Evolutionary conservation across 2,888 invertebrate genomes (phyloP), one percentile per base, ranked within the genome.

Genomic region (Epiblema foenella): DNA sequence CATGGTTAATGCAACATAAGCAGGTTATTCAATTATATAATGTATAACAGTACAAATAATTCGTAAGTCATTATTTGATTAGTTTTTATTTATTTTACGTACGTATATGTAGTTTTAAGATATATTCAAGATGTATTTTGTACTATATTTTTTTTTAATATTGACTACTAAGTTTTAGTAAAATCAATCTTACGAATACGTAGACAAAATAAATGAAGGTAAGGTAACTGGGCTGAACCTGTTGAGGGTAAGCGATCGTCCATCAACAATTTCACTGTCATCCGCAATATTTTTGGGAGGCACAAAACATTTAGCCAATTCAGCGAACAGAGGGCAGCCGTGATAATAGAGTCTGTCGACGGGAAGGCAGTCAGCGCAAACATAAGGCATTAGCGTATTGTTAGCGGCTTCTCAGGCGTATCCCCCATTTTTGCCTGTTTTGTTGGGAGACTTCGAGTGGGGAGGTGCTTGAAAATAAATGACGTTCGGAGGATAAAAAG

Each of bases 221-320:
- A 63, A 54, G 64, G 52, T 64, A 52, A 39, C 37, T 52, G 51
- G 52, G 37, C 63, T 17, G 37, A 37, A 80, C 82, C 79, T 87
- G 85, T 89, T 82, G 81, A 88, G 88, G 89, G 90, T 88, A 91
- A 92, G 86, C 89, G 88, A 92, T 92, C 91, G 91, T 91, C 91
- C 92, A 90, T 89, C 87, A 89, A 91, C 90, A 91, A 91, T 93
- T 91, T 92, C 89, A 88, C 88, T 88, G 89, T 91, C 91, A 90
- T 92, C 90, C 89, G 85, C 84, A 90, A 90, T 90, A 89, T 93
- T 92, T 92, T 91, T 90, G 88, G 87, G 85, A 81, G 83, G 85
- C 87, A 90, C 90, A 92, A 92, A 91, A 90, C 89, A 91, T 92
- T 93, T 89, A 90, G 90, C 89, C 90, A 91, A 91, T 92, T 91